These are phyloP conservation scores for Zaprionus gabonicus DNA, from an alignment of 1,140 invertebrate species.

Conservation along the genomic window DNA sequence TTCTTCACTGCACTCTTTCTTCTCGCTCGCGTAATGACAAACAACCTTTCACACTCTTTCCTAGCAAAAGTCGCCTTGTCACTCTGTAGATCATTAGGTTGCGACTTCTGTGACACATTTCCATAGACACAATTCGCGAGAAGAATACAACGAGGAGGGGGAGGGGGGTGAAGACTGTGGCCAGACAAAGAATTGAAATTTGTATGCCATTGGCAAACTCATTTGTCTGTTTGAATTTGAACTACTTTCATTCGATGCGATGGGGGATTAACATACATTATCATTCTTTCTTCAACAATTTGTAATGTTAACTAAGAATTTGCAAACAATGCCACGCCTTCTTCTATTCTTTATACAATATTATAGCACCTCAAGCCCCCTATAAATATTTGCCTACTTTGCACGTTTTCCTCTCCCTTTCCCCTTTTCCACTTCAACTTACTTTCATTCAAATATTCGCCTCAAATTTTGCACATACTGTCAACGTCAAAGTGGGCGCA, in stretches of 20 bases:
- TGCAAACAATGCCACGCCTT: neutral
- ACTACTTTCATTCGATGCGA: constrained; percentile 70
- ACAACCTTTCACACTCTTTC: constrained; percentile 72
- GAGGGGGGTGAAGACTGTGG: neutral
- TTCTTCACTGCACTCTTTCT: constrained; percentile 19
- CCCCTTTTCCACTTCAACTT: constrained; percentile 4
- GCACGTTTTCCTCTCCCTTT: neutral
- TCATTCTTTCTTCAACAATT: neutral
- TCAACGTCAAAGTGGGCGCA: neutral
- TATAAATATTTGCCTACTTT: constrained; percentile 71
- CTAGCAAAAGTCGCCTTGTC: constrained; percentile 61
- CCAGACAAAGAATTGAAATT: constrained; percentile 51
- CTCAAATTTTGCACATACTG: constrained; percentile 42
- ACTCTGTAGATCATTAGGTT: constrained; percentile 59
- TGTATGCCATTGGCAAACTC: constrained; percentile 70
- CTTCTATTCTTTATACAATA: neutral
- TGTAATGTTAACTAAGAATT: neutral
- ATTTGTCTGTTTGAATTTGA: constrained; percentile 64
- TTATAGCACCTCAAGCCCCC: neutral
- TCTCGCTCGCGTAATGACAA: constrained; percentile 55
- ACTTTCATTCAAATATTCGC: constrained; percentile 77
- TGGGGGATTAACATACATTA: constrained; percentile 64
- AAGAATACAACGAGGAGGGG: neutral
- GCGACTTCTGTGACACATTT: constrained; percentile 64
- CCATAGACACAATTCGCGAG: constrained; percentile 53